These are phyloP conservation scores for Antheraea yamamai DNA, from an alignment of 2,888 invertebrate genomes.

Conservation along the genomic window DNA sequence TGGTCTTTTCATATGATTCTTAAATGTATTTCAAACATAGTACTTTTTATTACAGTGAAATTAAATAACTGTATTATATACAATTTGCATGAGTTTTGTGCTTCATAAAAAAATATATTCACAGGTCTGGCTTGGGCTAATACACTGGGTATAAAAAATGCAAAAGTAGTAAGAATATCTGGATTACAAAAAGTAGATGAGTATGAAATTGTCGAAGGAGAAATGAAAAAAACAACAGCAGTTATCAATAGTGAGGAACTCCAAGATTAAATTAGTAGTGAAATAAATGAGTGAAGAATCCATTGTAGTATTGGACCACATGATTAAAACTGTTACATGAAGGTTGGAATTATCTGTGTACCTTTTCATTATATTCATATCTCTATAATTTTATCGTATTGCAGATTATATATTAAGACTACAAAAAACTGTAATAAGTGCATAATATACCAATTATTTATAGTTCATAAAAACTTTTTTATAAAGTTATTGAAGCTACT, in stretches of 20 bases:
- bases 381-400: not conserved
- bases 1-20: not conserved
- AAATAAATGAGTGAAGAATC: too few species aligned
- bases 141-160: slow-evolving; percentile 80
- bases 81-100: not conserved
- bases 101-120: slow-evolving; percentile 38
- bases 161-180: slow-evolving; percentile 78
- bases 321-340: not conserved
- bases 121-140: slow-evolving; percentile 82
- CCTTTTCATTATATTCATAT: not conserved
- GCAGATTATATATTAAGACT: not conserved
- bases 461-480: too few species aligned
- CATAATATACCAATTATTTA: too few species aligned
- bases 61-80: not conserved
- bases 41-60: not conserved
- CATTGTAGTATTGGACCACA: not conserved
- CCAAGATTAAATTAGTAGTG: slow-evolving; percentile 22
- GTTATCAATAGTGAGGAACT: slow-evolving; percentile 29
- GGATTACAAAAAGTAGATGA: slow-evolving; percentile 76
- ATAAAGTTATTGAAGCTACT: too few species aligned
- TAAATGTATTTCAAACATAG: not conserved
- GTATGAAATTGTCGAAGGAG: slow-evolving; percentile 72
- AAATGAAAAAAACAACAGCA: slow-evolving; percentile 40
- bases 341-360: not conserved
- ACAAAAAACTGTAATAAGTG: too few species aligned